Evolutionary conservation across 1,140 invertebrate species (phyloP).

Genomic region (Drosophila saltans): DNA sequence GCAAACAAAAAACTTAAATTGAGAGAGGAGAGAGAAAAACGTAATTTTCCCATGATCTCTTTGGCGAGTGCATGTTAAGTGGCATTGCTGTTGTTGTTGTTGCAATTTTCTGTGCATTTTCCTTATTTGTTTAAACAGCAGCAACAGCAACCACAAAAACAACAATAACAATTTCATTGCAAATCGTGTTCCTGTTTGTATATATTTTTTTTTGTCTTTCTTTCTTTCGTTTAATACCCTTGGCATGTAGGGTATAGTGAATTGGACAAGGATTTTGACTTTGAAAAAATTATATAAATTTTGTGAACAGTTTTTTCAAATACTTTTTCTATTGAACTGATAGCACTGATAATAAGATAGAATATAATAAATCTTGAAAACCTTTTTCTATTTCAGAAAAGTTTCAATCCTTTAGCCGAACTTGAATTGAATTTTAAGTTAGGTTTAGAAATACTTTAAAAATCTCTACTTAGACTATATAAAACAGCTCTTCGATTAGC

Average conservation of each 20-base stretch:
- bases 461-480: too few species aligned
- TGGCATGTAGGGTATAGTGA: not conserved
- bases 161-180: slow-evolving; percentile 62
- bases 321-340: too few species aligned
- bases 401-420: too few species aligned
- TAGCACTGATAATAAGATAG: too few species aligned
- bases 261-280: too few species aligned
- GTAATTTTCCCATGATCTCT: slow-evolving; percentile 77
- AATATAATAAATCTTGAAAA: too few species aligned
- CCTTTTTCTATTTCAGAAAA: too few species aligned
- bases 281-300: too few species aligned
- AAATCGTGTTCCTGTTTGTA: slow-evolving; percentile 62
- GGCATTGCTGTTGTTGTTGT: slow-evolving; percentile 40
- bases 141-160: slow-evolving; percentile 32
- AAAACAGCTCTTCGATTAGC: too few species aligned
- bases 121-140: slow-evolving; percentile 76
- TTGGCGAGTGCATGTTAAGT: slow-evolving; percentile 49
- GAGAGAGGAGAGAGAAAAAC: slow-evolving; percentile 24
- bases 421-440: too few species aligned
- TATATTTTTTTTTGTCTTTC: slow-evolving; percentile 36
- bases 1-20: slow-evolving; percentile 43
- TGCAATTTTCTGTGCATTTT: slow-evolving; percentile 68
- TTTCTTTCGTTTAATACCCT: not conserved
- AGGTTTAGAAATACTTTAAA: too few species aligned
- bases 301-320: too few species aligned